Base-by-base conservation (phyloP, 1,140 invertebrate species). In the Philopotamus ludificatus region DNA sequence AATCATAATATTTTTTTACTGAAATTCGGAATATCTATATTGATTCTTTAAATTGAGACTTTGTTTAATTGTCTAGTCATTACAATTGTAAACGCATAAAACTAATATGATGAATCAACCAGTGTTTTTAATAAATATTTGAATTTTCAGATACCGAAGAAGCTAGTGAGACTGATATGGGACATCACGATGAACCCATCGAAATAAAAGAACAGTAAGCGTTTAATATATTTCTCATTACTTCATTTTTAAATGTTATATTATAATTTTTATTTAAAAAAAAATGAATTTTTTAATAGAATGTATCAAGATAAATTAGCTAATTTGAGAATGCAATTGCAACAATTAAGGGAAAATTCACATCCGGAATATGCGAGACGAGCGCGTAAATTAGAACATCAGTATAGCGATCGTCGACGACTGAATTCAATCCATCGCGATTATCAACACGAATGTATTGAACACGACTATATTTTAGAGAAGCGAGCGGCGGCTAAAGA, bases 281-380 rank as follows among this genome's bases (percentile, higher is more conserved):
- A n/a, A n/a, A n/a, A n/a, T n/a, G n/a, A n/a, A 20, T 60, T 61
- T 69, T 72, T 59, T 80, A 80, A 1, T 72, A 94, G 92, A 77
- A 92, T 97, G 81, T 98, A 95, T 74, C 92, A 94, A 74, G 94
- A 97, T 74, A 97, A 97, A 77, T 77, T 98, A 59, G 87, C 89
- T 0, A 89, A 86, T 74, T 80, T 97, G 7, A 95, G 97, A 76
- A 92, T 93, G 67, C 95, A 95, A 72, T 71, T 98, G 18, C 88
- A 93, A 66, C 93, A 96, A 72, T 75, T 98, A 1, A 87, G 93
- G 73, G 91, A 94, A 72, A 89, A 91, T 0, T 86, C 84, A 10
- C 90, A 96, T 78, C 89, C 91, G 0, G 95, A 98, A 68, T 97
- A 92, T 73, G 83, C 91, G 57, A 86, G 88, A 63, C 86, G 89